Evolutionary conservation across 2,797 vertebrate genomes (phyloP).

Genomic region (Stomatorhinus walkeri): DNA sequence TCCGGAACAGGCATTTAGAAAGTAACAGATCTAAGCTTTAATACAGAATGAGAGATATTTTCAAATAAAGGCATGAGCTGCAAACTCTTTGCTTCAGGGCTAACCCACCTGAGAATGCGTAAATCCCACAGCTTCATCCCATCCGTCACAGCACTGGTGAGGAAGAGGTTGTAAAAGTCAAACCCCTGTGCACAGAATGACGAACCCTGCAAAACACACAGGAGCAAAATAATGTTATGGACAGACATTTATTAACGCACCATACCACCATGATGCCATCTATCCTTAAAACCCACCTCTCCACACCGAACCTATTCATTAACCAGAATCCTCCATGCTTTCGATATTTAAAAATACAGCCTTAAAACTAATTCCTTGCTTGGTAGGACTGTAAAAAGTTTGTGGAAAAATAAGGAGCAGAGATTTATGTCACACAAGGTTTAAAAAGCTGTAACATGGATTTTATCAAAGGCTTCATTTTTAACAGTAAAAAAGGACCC

Average conservation of each 20-base stretch:
- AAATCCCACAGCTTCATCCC: constrained; percentile 84
- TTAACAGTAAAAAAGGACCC: not conserved
- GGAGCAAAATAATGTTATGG: not conserved
- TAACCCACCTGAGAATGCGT: constrained; percentile 72
- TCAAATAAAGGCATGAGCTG: not conserved
- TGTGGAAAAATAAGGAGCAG: not conserved
- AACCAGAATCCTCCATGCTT: not conserved
- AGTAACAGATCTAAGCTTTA: not conserved
- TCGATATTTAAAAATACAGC: not conserved
- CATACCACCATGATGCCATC: not conserved
- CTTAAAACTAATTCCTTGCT: not conserved
- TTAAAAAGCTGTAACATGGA: not conserved
- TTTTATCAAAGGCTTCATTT: not conserved
- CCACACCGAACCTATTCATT: not conserved
- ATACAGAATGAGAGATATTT: not conserved
- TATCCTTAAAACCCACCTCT: not conserved
- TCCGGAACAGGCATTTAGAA: not conserved
- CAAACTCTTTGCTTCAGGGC: not conserved
- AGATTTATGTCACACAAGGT: not conserved
- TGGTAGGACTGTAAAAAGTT: not conserved
- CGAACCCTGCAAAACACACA: constrained; percentile 64
- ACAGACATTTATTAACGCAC: not conserved
- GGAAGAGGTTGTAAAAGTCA: constrained; percentile 76
- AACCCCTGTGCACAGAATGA: constrained; percentile 62
- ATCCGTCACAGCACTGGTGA: constrained; percentile 73